phyloP scores from a whole-genome alignment of 2,113 vertebrate genomes.

The Lynx canadensis region DNA sequence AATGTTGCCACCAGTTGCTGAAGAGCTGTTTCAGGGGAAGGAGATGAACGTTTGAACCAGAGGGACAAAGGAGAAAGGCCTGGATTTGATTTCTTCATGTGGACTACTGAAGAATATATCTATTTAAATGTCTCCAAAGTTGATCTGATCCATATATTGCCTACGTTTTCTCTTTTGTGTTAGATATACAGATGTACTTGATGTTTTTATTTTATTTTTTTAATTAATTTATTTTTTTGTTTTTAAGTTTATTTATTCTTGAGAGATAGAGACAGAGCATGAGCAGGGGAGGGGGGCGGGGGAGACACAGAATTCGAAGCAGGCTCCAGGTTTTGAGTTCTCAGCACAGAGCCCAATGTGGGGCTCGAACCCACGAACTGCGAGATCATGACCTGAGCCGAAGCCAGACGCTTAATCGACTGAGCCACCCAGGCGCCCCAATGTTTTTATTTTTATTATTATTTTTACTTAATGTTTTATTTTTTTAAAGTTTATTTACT shows the following conservation, averaged over 20 bases:
- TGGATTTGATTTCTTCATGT: background rate
- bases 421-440: too few relatives aligned
- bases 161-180: background rate
- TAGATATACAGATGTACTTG: background rate
- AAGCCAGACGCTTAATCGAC: too few relatives aligned
- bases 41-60: background rate
- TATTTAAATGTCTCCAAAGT: background rate
- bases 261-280: too few relatives aligned
- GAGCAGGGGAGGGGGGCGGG: too few relatives aligned
- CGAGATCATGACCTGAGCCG: too few relatives aligned
- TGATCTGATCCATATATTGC: background rate
- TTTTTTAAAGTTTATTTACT: background rate
- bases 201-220: background rate
- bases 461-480: background rate
- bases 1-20: background rate
- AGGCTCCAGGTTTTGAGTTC: too few relatives aligned
- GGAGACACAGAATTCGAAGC: too few relatives aligned
- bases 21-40: background rate
- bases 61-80: background rate
- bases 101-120: background rate
- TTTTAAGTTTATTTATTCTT: too few relatives aligned
- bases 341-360: too few relatives aligned
- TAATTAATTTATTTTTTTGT: background rate
- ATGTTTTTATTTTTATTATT: background rate
- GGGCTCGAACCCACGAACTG: too few relatives aligned